Percentiles rank a stretch among this genome's conserved stretches.
Evolutionary conservation across 1,140 invertebrate species (phyloP).

Genomic region (Mamestra configurata): DNA sequence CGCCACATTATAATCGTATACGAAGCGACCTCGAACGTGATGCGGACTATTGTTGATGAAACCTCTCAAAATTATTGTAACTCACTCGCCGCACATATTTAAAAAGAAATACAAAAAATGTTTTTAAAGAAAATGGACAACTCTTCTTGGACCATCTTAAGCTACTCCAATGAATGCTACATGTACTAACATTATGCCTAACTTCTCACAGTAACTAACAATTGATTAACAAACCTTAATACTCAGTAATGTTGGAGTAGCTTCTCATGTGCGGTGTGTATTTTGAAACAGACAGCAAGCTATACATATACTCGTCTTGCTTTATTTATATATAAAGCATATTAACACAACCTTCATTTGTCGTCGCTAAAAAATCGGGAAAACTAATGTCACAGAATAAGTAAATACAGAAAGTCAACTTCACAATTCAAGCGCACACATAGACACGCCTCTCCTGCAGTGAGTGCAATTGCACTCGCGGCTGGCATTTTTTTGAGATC

Average conservation of each 20-base stretch:
- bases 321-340: no score
- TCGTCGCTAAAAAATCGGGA: not conserved
- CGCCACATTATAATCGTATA: slow-evolving; percentile 15
- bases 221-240: not conserved
- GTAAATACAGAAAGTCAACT: not conserved
- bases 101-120: not conserved
- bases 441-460: no score
- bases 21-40: not conserved
- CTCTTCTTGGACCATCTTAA: not conserved
- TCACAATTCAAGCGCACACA: no score
- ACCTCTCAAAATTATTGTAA: slow-evolving; percentile 15
- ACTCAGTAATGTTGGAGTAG: not conserved
- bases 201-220: slow-evolving; percentile 9
- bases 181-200: not conserved
- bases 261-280: not conserved
- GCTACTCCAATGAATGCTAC: not conserved
- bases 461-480: no score
- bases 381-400: not conserved
- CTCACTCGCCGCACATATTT: slow-evolving; percentile 9
- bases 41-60: not conserved
- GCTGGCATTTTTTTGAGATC: not conserved
- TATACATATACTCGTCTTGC: not conserved
- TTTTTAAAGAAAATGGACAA: not conserved
- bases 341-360: not conserved
- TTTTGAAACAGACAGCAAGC: not conserved